Evolutionary conservation across 1,140 invertebrate species (phyloP).

Genomic region (Euwallacea fornicatus): DNA sequence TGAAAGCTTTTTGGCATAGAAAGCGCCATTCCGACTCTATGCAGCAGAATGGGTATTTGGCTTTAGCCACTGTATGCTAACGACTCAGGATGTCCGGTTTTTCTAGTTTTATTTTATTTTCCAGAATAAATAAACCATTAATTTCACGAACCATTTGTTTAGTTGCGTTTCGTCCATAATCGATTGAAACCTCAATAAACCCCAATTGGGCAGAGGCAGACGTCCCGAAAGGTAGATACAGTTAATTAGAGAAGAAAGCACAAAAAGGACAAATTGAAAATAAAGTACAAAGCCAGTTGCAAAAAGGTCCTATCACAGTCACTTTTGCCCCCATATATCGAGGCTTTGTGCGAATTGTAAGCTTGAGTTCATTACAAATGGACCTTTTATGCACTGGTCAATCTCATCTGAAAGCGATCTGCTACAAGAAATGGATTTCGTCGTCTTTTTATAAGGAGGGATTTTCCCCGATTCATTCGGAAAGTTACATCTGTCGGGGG

Average conservation of each 20-base stretch:
- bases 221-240: neutral
- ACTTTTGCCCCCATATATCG: conserved; percentile 33
- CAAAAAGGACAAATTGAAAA: conserved; percentile 26
- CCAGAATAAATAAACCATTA: conserved; percentile 48
- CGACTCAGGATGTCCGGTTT: conserved; percentile 47
- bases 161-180: too few relatives aligned
- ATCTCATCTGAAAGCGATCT: conserved; percentile 53
- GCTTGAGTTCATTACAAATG: conserved; percentile 53
- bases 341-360: conserved; percentile 40
- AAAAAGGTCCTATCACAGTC: conserved; percentile 31
- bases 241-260: conserved; percentile 16
- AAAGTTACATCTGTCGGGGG: conserved; percentile 31
- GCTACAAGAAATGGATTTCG: conserved; percentile 52
- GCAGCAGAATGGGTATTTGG: conserved; percentile 46
- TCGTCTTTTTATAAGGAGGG: conserved; percentile 49
- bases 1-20: conserved; percentile 45
- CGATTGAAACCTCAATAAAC: too few relatives aligned
- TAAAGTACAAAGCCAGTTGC: conserved; percentile 21
- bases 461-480: conserved; percentile 45
- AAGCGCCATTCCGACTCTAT: conserved; percentile 46
- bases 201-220: too few relatives aligned
- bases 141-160: conserved; percentile 39
- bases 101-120: conserved; percentile 45
- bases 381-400: conserved; percentile 53
- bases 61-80: conserved; percentile 45